phyloP scores from a whole-genome alignment of 2,797 vertebrate species.

The Crocidura indochinensis region DNA sequence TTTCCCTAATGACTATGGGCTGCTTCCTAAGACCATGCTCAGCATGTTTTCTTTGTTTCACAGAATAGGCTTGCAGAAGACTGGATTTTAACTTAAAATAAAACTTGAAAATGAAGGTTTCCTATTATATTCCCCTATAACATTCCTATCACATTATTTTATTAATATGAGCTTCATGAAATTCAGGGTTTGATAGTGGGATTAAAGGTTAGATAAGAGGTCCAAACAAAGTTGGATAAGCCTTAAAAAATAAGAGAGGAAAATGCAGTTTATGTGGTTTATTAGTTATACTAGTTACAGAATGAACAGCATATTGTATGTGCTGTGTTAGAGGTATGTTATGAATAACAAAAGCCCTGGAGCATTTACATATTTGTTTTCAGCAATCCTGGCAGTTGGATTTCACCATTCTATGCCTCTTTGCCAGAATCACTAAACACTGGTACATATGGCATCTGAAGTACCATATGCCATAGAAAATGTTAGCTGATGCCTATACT shows the following conservation, averaged over 20 bases:
- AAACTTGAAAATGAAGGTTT: conserved; percentile 47
- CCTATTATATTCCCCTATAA: no score
- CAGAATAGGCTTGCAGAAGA: conserved; percentile 68
- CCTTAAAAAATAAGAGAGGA: conserved; percentile 82
- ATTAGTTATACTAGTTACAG: conserved; percentile 89
- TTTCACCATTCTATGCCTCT: conserved; percentile 97
- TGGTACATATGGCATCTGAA: conserved; percentile 99
- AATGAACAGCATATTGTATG: conserved; percentile 94
- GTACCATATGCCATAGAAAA: conserved; percentile 99
- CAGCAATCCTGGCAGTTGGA: conserved; percentile 96
- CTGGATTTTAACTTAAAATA: conserved; percentile 53
- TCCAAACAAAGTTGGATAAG: conserved; percentile 65
- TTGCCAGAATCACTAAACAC: conserved; percentile 99
- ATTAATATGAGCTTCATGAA: conserved; percentile 73
- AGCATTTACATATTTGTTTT: conserved; percentile 98
- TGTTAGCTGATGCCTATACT: conserved; percentile 97
- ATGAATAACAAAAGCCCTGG: conserved; percentile 95
- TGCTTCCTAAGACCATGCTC: conserved; percentile 57
- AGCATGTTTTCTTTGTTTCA: conserved; percentile 87
- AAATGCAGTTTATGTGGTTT: conserved; percentile 88
- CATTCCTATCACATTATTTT: neutral
- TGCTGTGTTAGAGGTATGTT: conserved; percentile 93
- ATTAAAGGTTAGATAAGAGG: conserved; percentile 69
- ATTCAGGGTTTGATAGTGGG: conserved; percentile 16
- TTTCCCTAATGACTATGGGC: neutral